Conservation (phyloP, 2,888 invertebrate species). For the Meloe dianella region DNA sequence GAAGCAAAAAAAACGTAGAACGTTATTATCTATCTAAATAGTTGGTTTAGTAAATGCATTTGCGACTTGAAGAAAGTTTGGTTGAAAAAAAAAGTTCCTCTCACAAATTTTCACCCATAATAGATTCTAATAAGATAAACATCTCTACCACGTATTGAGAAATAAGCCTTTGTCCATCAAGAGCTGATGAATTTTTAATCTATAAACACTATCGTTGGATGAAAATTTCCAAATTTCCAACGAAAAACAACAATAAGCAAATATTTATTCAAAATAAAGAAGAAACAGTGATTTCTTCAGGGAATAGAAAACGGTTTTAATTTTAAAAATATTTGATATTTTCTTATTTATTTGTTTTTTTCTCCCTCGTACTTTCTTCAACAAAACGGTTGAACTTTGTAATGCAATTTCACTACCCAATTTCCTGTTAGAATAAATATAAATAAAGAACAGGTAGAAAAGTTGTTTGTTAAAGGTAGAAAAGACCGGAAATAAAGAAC, state of each 20-base stretch:
- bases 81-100: background rate
- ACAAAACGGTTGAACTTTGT: background rate
- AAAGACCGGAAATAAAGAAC: slow-evolving; percentile 7
- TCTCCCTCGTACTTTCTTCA: background rate
- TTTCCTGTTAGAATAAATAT: slow-evolving; percentile 2
- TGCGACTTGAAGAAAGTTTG: background rate
- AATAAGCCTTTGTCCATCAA: background rate
- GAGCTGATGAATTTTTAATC: background rate
- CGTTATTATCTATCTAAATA: background rate
- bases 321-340: background rate
- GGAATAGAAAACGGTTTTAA: background rate
- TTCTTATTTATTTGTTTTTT: background rate
- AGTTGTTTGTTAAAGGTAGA: background rate
- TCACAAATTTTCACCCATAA: background rate
- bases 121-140: background rate
- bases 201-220: background rate
- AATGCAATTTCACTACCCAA: slow-evolving; percentile 2
- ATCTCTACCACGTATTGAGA: background rate
- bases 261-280: too few relatives aligned
- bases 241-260: background rate
- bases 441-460: slow-evolving; percentile 11
- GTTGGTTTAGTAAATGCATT: background rate
- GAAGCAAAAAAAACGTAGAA: background rate
- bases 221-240: too few relatives aligned
- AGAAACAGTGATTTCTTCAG: background rate